Conservation (phyloP, 2,888 invertebrate genomes). For the Papilio protenor region DNA sequence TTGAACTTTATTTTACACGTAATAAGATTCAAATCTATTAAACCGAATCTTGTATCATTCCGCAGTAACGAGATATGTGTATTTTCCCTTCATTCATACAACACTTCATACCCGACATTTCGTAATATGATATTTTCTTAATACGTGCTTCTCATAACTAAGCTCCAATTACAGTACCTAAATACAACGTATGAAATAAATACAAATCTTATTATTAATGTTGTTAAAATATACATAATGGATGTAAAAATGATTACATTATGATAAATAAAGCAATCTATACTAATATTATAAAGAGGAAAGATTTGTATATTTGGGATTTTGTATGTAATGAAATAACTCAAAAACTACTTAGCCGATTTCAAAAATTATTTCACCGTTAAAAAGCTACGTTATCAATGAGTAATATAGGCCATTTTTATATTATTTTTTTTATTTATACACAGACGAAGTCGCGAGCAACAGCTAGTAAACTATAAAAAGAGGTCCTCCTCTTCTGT, state of each 20-base stretch:
- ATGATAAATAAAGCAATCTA: not conserved
- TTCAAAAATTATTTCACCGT: too few relatives aligned
- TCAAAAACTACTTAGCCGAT: too few relatives aligned
- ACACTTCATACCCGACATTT: constrained; percentile 25
- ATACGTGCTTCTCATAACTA: constrained; percentile 15
- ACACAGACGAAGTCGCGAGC: too few relatives aligned
- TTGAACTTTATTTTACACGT: not conserved
- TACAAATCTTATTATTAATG: not conserved
- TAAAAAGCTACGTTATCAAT: too few relatives aligned
- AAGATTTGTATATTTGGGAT: too few relatives aligned
- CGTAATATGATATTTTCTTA: constrained; percentile 32
- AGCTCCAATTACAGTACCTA: constrained; percentile 1
- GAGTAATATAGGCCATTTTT: too few relatives aligned
- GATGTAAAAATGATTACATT: not conserved
- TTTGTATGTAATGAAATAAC: too few relatives aligned
- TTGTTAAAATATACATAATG: not conserved
- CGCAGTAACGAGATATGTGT: constrained; percentile 26
- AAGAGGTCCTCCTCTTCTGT: not conserved
- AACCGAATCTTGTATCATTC: not conserved
- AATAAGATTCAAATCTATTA: not conserved
- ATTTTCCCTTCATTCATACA: constrained; percentile 31
- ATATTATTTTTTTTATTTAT: too few relatives aligned
- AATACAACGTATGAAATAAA: not conserved
- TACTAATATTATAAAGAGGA: too few relatives aligned
- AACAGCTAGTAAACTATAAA: not conserved